Base-by-base conservation (phyloP, 2,797 vertebrate species). In the Acanthurus lineatus region DNA sequence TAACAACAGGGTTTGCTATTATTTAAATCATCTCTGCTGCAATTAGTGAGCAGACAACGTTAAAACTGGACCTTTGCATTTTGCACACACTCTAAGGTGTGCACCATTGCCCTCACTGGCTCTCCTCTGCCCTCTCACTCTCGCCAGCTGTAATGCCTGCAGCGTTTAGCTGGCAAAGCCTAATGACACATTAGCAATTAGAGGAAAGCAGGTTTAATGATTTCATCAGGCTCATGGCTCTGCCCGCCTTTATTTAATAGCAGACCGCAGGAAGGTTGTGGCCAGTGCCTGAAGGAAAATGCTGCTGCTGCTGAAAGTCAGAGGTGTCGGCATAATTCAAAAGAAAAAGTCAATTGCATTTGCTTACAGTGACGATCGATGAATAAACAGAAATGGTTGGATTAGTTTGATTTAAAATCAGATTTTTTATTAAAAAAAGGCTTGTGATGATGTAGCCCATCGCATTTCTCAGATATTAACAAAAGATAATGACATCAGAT, bases 111-210 rank as follows among this genome's bases (percentile, higher is more conserved):
- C 52, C 2, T 71, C 15, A 1, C 58, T 59, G 54, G 9, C 40
- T 49, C 47, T 69, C 54, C 14, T 44, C 60, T 53, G 42, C 40
- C 42, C 20, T 52, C 56, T 68, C 63, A 75, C 58, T 42, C 49
- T 35, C 59, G 22, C 60, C 47, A 75, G 61, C 69, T 76, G 66
- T 49, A 77, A 78, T 35, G 84, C 49, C 69, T 5, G 1, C 58
- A 58, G 73, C 79, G 63, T 79, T 79, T 74, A 60, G 74, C 59
- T 76, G 76, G 73, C 73, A 77, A 63, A 70, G 70, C 69, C 71
- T 62, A 58, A 83, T 88, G 87, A 86, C 73, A 65, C 73, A 89
- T 88, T 66, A 83, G 72, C 88, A 91, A 79, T 90, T 83, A 82
- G 82, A 88, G 47, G 81, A 73, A 79, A 86, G 79, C 76, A 82